Conservation (phyloP, 2,888 invertebrate species). For the Tubulanus polymorphus region DNA sequence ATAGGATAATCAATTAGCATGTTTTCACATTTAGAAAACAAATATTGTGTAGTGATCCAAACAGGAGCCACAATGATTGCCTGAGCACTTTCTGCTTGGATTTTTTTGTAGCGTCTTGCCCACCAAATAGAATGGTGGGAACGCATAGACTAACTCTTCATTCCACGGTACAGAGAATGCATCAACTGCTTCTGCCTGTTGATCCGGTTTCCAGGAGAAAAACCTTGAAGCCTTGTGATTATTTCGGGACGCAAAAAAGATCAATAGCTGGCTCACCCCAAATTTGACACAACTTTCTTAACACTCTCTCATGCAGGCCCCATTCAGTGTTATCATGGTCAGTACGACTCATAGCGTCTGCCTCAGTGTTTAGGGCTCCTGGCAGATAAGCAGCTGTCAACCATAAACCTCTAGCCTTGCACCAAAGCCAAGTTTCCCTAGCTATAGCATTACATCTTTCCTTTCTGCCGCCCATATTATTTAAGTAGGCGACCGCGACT, state of each 20-base stretch:
- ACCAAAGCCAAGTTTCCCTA: slow-evolving; percentile 6
- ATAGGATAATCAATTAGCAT: slow-evolving; percentile 8
- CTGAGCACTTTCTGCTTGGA: slow-evolving; percentile 7
- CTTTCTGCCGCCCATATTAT: slow-evolving; percentile 2
- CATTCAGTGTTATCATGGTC: slow-evolving; percentile 13
- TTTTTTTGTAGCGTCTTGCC: slow-evolving; percentile 11
- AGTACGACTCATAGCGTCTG: slow-evolving; percentile 2
- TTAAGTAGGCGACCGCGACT: slow-evolving; percentile 2
- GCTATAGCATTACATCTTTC: slow-evolving; percentile 3
- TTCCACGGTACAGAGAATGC: slow-evolving; percentile 11
- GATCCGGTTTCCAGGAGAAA: slow-evolving; percentile 9
- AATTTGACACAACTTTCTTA: not conserved
- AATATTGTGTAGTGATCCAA: slow-evolving; percentile 15
- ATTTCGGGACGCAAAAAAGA: slow-evolving; percentile 10
- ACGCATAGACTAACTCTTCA: slow-evolving; percentile 13
- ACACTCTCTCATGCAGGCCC: slow-evolving; percentile 1
- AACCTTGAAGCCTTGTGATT: slow-evolving; percentile 4
- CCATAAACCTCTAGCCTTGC: slow-evolving; percentile 4
- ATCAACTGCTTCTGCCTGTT: slow-evolving; percentile 9
- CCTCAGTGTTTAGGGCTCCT: slow-evolving; percentile 1
- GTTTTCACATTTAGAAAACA: slow-evolving; percentile 6
- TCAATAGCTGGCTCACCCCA: not conserved
- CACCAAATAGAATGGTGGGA: slow-evolving; percentile 16
- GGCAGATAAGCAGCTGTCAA: slow-evolving; percentile 8
- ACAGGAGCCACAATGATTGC: slow-evolving; percentile 9